phyloP scores from a whole-genome alignment of 2,113 vertebrate genomes.

The Chamaea fasciata region DNA sequence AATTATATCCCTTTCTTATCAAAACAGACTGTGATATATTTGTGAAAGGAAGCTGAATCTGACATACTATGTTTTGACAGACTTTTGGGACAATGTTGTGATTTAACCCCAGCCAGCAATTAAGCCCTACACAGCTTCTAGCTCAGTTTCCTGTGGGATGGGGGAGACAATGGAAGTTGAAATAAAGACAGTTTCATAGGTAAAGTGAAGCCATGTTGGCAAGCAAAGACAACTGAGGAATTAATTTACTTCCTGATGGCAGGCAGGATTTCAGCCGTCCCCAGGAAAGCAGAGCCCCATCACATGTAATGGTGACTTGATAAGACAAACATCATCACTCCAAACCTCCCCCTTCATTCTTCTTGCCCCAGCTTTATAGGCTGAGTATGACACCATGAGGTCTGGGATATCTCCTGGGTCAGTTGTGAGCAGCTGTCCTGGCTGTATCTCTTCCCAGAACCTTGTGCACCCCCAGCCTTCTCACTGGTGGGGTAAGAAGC shows the following conservation, averaged over 20 bases:
- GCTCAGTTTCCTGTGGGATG: not conserved
- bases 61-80: conserved; percentile 61
- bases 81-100: not conserved
- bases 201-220: accelerated
- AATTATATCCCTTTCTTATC: conserved; percentile 52
- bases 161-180: not conserved
- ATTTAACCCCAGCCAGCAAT: not conserved
- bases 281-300: not conserved
- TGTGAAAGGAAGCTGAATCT: conserved; percentile 56
- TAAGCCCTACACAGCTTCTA: not conserved
- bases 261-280: not conserved
- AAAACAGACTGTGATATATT: conserved; percentile 64
- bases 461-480: not conserved
- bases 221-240: not conserved
- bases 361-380: not conserved
- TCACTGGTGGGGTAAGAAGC: not conserved
- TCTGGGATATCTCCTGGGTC: not conserved
- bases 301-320: too few relatives aligned
- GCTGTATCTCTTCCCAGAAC: not conserved
- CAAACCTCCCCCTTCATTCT: not conserved
- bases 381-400: not conserved
- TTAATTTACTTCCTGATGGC: not conserved
- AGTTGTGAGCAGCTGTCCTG: not conserved
- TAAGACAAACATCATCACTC: not conserved
- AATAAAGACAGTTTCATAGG: not conserved